Percentiles rank a stretch among this genome's conserved stretches.
These are phyloP conservation scores for Pseudomyrmex dendroicus DNA, from an alignment of 1,140 invertebrate species.

Conservation along the genomic window DNA sequence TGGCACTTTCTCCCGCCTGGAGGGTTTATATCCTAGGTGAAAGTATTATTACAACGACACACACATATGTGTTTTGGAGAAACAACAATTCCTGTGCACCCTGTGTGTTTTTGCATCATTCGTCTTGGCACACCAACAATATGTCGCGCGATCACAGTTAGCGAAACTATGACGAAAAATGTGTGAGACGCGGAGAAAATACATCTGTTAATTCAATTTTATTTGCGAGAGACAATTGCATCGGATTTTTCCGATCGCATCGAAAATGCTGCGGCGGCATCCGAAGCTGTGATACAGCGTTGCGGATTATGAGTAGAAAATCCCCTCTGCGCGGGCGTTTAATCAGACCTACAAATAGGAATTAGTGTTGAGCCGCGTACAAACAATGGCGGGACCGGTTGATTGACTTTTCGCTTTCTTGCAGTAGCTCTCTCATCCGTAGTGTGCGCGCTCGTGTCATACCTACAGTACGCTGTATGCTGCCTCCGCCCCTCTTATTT, in stretches of 20 bases:
- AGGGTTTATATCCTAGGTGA: conserved; percentile 74
- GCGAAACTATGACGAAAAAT: too few relatives aligned
- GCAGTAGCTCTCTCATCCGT: conserved; percentile 1
- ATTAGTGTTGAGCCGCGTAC: conserved; percentile 82
- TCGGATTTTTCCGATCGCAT: too few relatives aligned
- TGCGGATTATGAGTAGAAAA: conserved; percentile 83
- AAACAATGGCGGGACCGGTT: conserved; percentile 81
- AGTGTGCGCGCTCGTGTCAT: conserved; percentile 40
- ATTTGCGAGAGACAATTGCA: too few relatives aligned
- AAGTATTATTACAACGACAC: conserved; percentile 72
- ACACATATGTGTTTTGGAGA: conserved; percentile 18
- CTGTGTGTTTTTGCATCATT: conserved; percentile 25
- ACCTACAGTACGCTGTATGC: conserved; percentile 61
- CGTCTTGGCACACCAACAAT: conserved; percentile 20
- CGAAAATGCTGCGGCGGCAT: too few relatives aligned
- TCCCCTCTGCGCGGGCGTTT: conserved; percentile 76
- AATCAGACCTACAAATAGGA: conserved; percentile 83
- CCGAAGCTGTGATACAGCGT: conserved; percentile 67
- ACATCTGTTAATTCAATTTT: too few relatives aligned
- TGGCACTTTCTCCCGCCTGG: conserved; percentile 73
- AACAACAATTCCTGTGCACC: conserved; percentile 35
- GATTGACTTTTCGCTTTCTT: conserved; percentile 82
- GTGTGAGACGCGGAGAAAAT: too few relatives aligned
- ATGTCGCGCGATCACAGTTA: background rate
- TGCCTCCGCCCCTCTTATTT: conserved; percentile 15